Evolutionary conservation across 2,113 vertebrate genomes (phyloP), one percentile per base, ranked within the genome.

Genomic region (Hippocampus comes): DNA sequence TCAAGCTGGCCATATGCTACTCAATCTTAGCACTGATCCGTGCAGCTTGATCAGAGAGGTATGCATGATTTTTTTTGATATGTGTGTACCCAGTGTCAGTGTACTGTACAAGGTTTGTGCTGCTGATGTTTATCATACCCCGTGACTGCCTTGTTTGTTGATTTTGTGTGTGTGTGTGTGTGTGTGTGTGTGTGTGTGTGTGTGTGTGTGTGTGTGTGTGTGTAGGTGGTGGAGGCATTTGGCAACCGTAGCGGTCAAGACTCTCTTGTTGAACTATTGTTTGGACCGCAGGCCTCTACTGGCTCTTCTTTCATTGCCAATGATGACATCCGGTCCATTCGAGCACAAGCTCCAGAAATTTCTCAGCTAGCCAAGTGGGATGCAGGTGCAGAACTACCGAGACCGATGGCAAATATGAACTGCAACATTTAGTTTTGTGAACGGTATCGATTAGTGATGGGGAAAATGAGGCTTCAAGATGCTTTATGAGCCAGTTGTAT

Each of bases 1-100:
- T 90, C 97, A 99, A 68, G 94, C 96, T 43, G 97, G 97, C 34
- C 97, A 98, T 81, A 96, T 98, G 95, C 82, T 99, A 84, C 82
- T 98, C 72, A 96, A 95, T 68, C 87, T 99, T 80, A 94, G 92
- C 83, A 81, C 77, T 20, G 94, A 95, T 73, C 87, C 93, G 23
- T 87, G 93, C 51, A 89, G 92, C 61, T 94, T 95, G 83, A 91
- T 97, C 73, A 94, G 92, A 84, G 94, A 98, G 74, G 90, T 91
- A 21, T 56, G 82, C 79, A 5, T 71, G 23, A 23, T 46, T 70
- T 70, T 63, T 7, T 1, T 68, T 18, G 0, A 53, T 14, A 5
- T 20, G 27, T 61, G 18, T 18, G 27, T 6, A 9, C 25, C 6
- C 34, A 38, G 34, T 38, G 27, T 61, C 59, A 34, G 25, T 38